Conservation (phyloP, 30 jellyfish, hydroid and myxozoan genomes). For the Mastigias papua region DNA sequence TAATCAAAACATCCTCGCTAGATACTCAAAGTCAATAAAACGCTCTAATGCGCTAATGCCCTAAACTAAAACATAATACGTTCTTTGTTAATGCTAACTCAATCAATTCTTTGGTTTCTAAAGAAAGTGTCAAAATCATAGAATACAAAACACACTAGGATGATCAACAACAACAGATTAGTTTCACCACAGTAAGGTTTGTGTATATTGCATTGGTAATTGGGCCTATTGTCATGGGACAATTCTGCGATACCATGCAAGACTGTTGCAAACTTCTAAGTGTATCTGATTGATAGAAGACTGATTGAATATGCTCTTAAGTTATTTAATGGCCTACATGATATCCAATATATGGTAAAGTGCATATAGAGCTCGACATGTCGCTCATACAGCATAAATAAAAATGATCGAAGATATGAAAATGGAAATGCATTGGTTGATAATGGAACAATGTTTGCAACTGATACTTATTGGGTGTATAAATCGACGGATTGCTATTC, state of each 20-base stretch:
- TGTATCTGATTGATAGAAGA: neutral
- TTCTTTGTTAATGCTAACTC: too few species aligned
- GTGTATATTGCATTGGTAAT: too few species aligned
- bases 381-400: neutral
- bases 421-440: neutral
- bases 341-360: neutral
- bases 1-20: too few species aligned
- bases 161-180: too few species aligned
- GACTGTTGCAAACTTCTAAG: neutral
- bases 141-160: too few species aligned
- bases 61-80: too few species aligned
- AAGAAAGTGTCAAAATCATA: too few species aligned
- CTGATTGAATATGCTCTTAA: neutral
- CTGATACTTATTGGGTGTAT: neutral
- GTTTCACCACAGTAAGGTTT: too few species aligned
- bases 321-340: neutral
- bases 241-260: constrained; percentile 2
- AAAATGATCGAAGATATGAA: neutral
- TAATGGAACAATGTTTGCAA: neutral
- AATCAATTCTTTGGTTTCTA: too few species aligned
- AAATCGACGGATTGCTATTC: neutral
- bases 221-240: too few species aligned
- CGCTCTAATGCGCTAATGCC: too few species aligned
- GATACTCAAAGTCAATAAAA: too few species aligned
- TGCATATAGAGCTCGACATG: neutral